A percentile compares a stretch with the other conserved stretches of the same genome.
Evolutionary conservation across 2,888 invertebrate genomes (phyloP).

Genomic region (Pomacea canaliculata): DNA sequence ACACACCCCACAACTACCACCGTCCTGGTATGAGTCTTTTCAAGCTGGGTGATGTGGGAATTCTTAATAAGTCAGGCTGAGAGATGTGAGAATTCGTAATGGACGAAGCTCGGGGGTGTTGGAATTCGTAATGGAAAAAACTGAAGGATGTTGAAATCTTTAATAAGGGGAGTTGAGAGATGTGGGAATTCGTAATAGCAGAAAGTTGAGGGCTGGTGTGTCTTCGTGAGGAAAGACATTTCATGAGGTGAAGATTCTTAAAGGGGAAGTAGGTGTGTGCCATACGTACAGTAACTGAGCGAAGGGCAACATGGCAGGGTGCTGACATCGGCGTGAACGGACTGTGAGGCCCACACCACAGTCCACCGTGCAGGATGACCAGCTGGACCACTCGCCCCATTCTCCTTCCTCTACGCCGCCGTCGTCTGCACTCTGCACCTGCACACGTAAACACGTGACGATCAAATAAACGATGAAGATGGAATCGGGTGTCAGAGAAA

Average conservation of each 20-base stretch:
- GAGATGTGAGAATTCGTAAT: too few species aligned
- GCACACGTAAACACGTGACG: not conserved
- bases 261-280: not conserved
- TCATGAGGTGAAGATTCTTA: not conserved
- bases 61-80: too few species aligned
- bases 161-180: not conserved
- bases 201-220: not conserved
- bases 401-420: not conserved
- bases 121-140: too few species aligned
- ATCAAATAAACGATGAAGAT: not conserved
- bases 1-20: not conserved
- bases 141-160: not conserved
- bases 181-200: not conserved
- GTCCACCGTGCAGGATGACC: conserved; percentile 18
- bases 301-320: conserved; percentile 12
- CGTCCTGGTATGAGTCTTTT: too few species aligned
- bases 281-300: conserved; percentile 16
- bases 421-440: not conserved
- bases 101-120: too few species aligned
- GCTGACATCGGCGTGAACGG: conserved; percentile 18
- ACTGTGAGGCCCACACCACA: conserved; percentile 15
- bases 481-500: too few species aligned
- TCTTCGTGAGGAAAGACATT: not conserved
- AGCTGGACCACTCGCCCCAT: conserved; percentile 14
- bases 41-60: too few species aligned